Percentiles rank a stretch among this genome's conserved stretches.
phyloP scores from a whole-genome alignment of 1,140 invertebrate genomes.

The Hycleus phaleratus region DNA sequence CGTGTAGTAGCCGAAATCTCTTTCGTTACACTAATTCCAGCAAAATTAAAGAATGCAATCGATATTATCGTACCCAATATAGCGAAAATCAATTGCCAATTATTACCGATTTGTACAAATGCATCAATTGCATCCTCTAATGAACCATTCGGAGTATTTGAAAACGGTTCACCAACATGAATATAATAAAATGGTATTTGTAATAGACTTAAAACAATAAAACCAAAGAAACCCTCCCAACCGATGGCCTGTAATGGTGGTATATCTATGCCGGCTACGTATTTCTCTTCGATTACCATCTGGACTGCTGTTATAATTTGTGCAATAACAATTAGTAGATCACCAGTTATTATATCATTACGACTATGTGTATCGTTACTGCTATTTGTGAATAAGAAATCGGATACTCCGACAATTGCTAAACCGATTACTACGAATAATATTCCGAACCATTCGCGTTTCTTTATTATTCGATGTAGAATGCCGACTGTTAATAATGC shows the following conservation, averaged over 20 bases:
- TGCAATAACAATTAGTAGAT: slow-evolving; percentile 85
- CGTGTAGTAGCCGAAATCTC: slow-evolving; percentile 87
- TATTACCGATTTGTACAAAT: slow-evolving; percentile 71
- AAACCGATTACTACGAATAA: slow-evolving; percentile 72
- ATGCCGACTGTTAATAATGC: slow-evolving; percentile 85
- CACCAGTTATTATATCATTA: slow-evolving; percentile 85
- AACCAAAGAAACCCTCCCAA: slow-evolving; percentile 90
- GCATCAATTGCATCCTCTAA: slow-evolving; percentile 84
- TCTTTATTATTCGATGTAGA: slow-evolving; percentile 59
- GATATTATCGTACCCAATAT: slow-evolving; percentile 75
- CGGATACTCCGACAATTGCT: slow-evolving; percentile 71
- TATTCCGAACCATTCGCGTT: slow-evolving; percentile 80
- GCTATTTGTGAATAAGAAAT: slow-evolving; percentile 53
- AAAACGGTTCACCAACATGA: slow-evolving; percentile 63
- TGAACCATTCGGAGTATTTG: slow-evolving; percentile 64
- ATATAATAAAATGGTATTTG: slow-evolving; percentile 84
- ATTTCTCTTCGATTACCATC: slow-evolving; percentile 94
- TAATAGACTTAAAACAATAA: slow-evolving; percentile 62
- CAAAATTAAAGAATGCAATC: slow-evolving; percentile 95
- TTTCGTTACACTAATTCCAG: slow-evolving; percentile 93
- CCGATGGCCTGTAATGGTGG: slow-evolving; percentile 78
- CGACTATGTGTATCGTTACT: slow-evolving; percentile 43
- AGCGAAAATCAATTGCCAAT: slow-evolving; percentile 53
- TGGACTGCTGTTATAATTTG: slow-evolving; percentile 85
- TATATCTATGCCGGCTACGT: slow-evolving; percentile 72